Percentiles rank a stretch among this genome's conserved stretches.
phyloP scores from a whole-genome alignment of 2,113 vertebrate genomes.

The Sciurus niger region DNA sequence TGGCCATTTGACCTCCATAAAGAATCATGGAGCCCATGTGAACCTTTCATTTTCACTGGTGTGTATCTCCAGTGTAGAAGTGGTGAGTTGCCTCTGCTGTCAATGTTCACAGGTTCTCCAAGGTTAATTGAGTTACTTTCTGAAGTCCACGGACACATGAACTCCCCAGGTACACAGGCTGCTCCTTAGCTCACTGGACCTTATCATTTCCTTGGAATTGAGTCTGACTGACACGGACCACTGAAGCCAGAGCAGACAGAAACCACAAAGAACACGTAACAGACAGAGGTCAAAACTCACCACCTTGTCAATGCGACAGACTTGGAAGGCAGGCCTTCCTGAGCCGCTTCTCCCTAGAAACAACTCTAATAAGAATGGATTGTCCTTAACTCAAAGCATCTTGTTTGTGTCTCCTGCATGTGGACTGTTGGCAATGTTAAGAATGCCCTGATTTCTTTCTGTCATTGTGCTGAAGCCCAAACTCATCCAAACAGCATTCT shows the following conservation, averaged over 20 bases:
- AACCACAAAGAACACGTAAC: not conserved
- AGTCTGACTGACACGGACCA: not conserved
- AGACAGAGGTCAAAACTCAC: not conserved
- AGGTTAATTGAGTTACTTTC: not conserved
- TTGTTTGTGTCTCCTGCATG: not conserved
- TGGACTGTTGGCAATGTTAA: not conserved
- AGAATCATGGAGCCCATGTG: not conserved
- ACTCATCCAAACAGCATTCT: not conserved
- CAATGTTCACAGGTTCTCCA: not conserved
- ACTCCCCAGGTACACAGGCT: not conserved
- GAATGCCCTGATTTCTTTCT: not conserved
- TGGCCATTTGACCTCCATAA: not conserved
- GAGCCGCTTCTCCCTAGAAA: slow-evolving; percentile 19
- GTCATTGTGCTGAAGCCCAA: not conserved
- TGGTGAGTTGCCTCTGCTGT: not conserved
- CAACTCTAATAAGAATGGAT: slow-evolving; percentile 36
- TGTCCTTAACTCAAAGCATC: not conserved
- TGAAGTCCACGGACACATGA: not conserved
- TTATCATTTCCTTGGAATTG: not conserved
- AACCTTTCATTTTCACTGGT: not conserved
- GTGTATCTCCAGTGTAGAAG: not conserved
- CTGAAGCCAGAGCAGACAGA: not conserved
- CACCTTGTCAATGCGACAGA: not conserved
- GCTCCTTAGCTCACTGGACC: not conserved
- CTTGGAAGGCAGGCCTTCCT: slow-evolving; percentile 22